A percentile compares a stretch with the other conserved stretches of the same genome.
Evolutionary conservation across 2,888 invertebrate genomes (phyloP).

Genomic region (Bibio marci): DNA sequence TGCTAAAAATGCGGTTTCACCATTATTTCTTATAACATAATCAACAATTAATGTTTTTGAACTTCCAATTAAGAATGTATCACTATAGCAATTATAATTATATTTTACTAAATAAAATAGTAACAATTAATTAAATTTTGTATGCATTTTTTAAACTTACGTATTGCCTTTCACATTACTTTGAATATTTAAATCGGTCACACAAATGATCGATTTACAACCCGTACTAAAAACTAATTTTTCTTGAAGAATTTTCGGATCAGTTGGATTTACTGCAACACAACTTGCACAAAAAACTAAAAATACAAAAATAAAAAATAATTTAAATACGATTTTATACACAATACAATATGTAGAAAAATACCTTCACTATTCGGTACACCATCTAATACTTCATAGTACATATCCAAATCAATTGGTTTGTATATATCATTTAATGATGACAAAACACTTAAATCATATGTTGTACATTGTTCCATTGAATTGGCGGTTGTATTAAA

Average conservation of each 20-base stretch:
- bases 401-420: constrained; percentile 26
- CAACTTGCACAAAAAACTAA: constrained; percentile 26
- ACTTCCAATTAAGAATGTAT: constrained; percentile 24
- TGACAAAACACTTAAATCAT: constrained; percentile 21
- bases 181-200: constrained; percentile 20
- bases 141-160: not conserved
- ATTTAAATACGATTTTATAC: not conserved
- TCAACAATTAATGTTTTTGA: constrained; percentile 19
- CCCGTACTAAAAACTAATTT: constrained; percentile 29
- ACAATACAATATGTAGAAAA: no score
- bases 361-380: constrained; percentile 22
- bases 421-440: constrained; percentile 26
- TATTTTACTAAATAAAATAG: not conserved
- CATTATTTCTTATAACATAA: constrained; percentile 27
- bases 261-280: constrained; percentile 26
- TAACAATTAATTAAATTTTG: not conserved
- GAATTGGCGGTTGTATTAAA: constrained; percentile 19
- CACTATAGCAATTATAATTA: constrained; percentile 12
- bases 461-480: constrained; percentile 19
- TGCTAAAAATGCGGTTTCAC: constrained; percentile 33
- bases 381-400: constrained; percentile 22
- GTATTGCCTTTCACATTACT: no score
- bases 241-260: constrained; percentile 19
- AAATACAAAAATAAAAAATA: not conserved
- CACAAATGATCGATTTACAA: constrained; percentile 23